These are phyloP conservation scores for Petrocephalus microphthalmus DNA, from an alignment of 2,113 vertebrate genomes.

Conservation along the genomic window DNA sequence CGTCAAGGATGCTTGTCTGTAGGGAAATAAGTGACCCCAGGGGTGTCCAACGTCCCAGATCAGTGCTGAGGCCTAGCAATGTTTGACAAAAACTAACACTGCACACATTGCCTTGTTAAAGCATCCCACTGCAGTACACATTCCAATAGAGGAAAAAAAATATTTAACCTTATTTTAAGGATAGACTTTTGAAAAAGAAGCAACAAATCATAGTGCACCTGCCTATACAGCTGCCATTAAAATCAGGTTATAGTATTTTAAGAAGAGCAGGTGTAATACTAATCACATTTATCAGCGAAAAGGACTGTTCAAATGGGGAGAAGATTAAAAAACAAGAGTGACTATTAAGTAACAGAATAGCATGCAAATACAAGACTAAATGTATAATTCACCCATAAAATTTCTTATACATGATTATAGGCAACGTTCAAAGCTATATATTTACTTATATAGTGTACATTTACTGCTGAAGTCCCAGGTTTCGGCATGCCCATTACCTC, in stretches of 20 bases:
- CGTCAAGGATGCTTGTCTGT: neutral
- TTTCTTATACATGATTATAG: neutral
- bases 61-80: neutral
- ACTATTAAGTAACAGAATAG: neutral
- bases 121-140: neutral
- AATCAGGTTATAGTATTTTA: neutral
- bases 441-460: neutral
- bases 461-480: neutral
- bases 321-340: neutral
- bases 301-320: neutral
- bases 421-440: neutral
- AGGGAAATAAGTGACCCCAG: neutral
- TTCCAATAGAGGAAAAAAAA: neutral
- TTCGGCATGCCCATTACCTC: constrained; percentile 64
- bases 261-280: neutral
- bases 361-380: no score
- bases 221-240: neutral
- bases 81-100: neutral
- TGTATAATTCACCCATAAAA: neutral
- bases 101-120: neutral
- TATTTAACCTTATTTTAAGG: neutral
- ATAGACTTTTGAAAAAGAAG: neutral
- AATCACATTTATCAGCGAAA: neutral
- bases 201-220: neutral
- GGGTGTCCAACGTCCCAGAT: neutral